A percentile compares a stretch with the other conserved stretches of the same genome.
Evolutionary conservation across 2,113 vertebrate species (phyloP).

Genomic region (Mobula birostris): DNA sequence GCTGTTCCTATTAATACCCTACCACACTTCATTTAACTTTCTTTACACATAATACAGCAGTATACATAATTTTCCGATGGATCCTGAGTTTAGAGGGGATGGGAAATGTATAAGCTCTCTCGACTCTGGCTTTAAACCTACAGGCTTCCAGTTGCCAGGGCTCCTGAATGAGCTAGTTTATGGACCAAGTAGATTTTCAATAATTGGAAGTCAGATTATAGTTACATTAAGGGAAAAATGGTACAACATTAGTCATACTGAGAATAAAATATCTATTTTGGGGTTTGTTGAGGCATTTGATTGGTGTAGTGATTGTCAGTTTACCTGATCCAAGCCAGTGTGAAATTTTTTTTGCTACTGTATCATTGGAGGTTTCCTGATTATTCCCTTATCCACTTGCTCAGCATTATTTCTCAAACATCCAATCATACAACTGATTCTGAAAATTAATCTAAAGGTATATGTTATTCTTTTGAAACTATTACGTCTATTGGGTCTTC

Average conservation of each 20-base stretch:
- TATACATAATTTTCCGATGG: no score
- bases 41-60: no score
- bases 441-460: not conserved
- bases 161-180: no score
- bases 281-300: not conserved
- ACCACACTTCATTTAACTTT: no score
- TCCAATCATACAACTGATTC: no score
- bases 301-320: not conserved
- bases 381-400: not conserved
- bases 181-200: no score
- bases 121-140: no score
- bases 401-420: not conserved
- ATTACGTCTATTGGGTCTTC: not conserved
- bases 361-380: not conserved
- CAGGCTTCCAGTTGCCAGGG: no score
- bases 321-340: not conserved
- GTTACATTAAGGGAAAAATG: not conserved
- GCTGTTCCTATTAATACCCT: no score
- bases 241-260: not conserved
- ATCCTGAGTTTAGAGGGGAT: no score
- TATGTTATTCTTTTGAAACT: not conserved
- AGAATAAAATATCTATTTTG: not conserved
- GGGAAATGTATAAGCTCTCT: no score
- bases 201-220: not conserved
- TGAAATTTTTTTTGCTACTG: not conserved